phyloP scores from a whole-genome alignment of 2,113 vertebrate species.

The Phrynosoma platyrhinos region DNA sequence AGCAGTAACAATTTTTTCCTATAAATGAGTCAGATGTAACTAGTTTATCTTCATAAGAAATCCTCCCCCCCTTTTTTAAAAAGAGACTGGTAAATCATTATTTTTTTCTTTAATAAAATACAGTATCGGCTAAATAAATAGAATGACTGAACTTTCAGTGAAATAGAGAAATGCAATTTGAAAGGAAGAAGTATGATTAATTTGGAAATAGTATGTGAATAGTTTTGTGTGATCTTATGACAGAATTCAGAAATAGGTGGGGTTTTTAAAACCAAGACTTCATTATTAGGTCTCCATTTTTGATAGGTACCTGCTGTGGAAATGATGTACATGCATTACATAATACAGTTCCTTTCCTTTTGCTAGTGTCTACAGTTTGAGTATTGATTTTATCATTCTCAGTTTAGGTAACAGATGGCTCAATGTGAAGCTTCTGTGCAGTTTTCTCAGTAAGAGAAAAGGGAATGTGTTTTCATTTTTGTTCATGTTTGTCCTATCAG shows the following conservation, averaged over 20 bases:
- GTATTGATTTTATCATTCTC: not conserved
- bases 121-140: not conserved
- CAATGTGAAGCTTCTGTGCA: not conserved
- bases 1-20: too few species aligned
- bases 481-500: constrained; percentile 5
- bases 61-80: not conserved
- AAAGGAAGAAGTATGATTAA: not conserved
- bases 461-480: constrained; percentile 12
- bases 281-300: not conserved
- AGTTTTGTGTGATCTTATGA: constrained; percentile 2
- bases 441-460: not conserved
- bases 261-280: constrained; percentile 9
- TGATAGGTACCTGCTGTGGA: not conserved
- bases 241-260: not conserved
- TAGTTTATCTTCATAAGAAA: too few species aligned
- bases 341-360: not conserved
- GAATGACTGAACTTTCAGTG: not conserved
- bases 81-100: not conserved
- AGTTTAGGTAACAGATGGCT: constrained; percentile 32
- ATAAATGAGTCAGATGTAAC: too few species aligned
- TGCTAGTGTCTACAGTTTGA: constrained; percentile 1
- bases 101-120: not conserved
- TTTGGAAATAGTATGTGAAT: constrained; percentile 7
- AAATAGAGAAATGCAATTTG: not conserved
- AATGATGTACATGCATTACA: not conserved